Base-by-base conservation (phyloP, 2,797 vertebrate genomes). In the Erethizon dorsatum region DNA sequence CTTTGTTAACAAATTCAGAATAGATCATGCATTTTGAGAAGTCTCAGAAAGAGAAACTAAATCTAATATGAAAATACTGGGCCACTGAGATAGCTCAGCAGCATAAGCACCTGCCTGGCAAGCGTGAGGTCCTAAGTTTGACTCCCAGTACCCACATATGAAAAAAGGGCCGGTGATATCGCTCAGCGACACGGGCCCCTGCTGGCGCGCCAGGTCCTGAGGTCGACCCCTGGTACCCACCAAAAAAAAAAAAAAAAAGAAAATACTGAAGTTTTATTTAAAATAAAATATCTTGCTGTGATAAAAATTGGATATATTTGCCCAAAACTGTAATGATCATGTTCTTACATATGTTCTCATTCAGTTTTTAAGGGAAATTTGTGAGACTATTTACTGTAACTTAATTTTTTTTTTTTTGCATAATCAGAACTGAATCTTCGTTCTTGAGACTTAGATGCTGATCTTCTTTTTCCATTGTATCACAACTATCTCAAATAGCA, bases 371-470 rank as follows among this genome's bases (percentile, higher is more conserved):
- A 83, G 73, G 80, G 54, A 83, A 91, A 91, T 63, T 78, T 56
- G 6, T 59, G 61, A 54, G 9, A 92, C 5, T 33, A 75, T 77
- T 90, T 26, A 45, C 28, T 91, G 0, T 41, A 41, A 41, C 56
- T 18, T 18, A 20, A 57, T 18, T 89, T 71, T n/a, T 69, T 47
- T 14, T 4, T 33, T 75, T 91, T 93, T 33, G 8, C 54, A 65
- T 50, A 75, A 2, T 91, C 41, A 85, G 88, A 80, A 54, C 2
- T 80, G 22, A 52, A 67, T 28, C 65, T 45, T 80, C 11, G 54
- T 94, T 85, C 71, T 91, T 83, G 59, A 88, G 24, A 45, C 59
- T 84, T 17, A 84, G 82, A 92, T 91, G 80, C 57, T 84, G 11
- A 24, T 85, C 28, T 82, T 61, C 45, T 77, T 77, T 88, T 89